Evolutionary conservation across 1,140 invertebrate genomes (phyloP).

Genomic region (Planococcus citri): DNA sequence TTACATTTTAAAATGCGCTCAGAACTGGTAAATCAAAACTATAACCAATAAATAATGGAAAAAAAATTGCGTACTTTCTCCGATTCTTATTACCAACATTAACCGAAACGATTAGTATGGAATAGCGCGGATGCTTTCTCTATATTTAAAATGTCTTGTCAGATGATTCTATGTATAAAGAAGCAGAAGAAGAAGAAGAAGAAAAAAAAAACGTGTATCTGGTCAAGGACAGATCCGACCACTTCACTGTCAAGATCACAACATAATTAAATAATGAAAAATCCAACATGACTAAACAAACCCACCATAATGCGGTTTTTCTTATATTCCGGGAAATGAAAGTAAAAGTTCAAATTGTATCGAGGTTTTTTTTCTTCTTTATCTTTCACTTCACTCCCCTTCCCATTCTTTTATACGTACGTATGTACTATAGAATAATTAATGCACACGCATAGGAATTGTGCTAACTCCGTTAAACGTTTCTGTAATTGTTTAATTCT

Average conservation of each 20-base stretch:
- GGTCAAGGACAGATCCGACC: constrained; percentile 14
- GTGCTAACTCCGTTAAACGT: no score
- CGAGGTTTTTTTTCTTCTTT: no score
- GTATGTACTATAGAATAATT: no score
- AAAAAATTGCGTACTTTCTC: constrained; percentile 14
- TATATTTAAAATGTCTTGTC: not conserved
- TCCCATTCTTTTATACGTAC: no score
- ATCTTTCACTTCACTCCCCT: no score
- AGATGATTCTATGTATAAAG: constrained; percentile 3
- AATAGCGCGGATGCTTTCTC: constrained; percentile 1
- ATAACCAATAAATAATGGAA: not conserved
- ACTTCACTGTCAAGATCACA: constrained; percentile 14
- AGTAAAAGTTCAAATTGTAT: not conserved
- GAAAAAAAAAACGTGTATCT: constrained; percentile 6
- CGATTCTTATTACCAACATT: constrained; percentile 9
- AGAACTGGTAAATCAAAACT: not conserved
- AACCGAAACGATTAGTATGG: constrained; percentile 9
- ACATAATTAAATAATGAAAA: constrained; percentile 10
- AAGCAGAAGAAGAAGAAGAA: no score
- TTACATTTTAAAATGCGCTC: not conserved
- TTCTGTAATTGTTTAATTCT: not conserved
- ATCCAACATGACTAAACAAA: not conserved
- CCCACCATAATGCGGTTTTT: not conserved
- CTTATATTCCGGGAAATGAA: not conserved
- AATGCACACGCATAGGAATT: no score